phyloP scores from a whole-genome alignment of 2,888 invertebrate species.

The Caenorhabditis afra region DNA sequence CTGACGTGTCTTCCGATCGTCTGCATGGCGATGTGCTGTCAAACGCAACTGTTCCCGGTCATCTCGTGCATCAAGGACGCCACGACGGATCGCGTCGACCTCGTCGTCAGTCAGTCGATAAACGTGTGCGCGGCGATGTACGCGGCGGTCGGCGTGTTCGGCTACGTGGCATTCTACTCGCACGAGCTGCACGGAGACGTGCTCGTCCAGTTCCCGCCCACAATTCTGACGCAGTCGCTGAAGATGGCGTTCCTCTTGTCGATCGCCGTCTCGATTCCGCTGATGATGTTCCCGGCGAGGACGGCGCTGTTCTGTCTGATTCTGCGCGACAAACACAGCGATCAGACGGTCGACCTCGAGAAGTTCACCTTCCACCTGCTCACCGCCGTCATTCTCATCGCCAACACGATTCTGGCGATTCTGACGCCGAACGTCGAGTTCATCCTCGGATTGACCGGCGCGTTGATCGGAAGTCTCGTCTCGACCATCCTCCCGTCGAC shows the following conservation, averaged over 20 bases:
- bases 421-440: conserved; percentile 91
- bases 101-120: conserved; percentile 90
- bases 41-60: conserved; percentile 90
- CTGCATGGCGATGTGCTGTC: conserved; percentile 96
- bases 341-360: conserved; percentile 58
- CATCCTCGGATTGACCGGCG: conserved; percentile 93
- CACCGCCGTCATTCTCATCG: conserved; percentile 86
- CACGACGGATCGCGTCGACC: conserved; percentile 85
- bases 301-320: conserved; percentile 93
- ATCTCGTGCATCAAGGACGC: conserved; percentile 90
- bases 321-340: conserved; percentile 39
- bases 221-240: conserved; percentile 87
- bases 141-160: conserved; percentile 73
- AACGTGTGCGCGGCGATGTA: conserved; percentile 90
- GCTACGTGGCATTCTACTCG: conserved; percentile 88
- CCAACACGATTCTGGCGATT: conserved; percentile 88
- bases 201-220: conserved; percentile 87
- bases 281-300: conserved; percentile 96
- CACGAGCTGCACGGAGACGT: conserved; percentile 87
- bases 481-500: conserved; percentile 94
- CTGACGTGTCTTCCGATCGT: conserved; percentile 88
- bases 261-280: conserved; percentile 95
- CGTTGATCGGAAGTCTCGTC: conserved; percentile 94
- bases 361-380: conserved; percentile 82
- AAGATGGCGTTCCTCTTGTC: conserved; percentile 96